Evolutionary conservation across 2,888 invertebrate species (phyloP).

Genomic region (Nymphalis urticae): DNA sequence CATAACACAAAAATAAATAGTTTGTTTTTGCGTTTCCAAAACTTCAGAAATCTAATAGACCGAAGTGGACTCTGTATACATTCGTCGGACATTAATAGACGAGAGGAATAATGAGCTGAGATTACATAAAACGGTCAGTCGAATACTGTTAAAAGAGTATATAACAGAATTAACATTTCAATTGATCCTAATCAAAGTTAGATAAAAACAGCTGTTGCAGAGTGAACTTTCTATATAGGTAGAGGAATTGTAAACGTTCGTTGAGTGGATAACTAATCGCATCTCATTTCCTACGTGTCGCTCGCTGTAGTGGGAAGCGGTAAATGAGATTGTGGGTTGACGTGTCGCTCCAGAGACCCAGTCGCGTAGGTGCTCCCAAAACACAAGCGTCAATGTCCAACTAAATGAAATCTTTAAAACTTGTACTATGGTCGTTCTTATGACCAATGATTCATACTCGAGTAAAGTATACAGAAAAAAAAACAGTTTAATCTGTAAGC

Average conservation of each 20-base stretch:
- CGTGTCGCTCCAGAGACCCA: conserved; percentile 62
- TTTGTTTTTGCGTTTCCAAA: too few species aligned
- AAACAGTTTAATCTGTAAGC: not conserved
- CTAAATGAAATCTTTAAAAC: not conserved
- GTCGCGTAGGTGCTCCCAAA: conserved; percentile 52
- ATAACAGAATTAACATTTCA: not conserved
- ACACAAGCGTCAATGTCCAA: not conserved
- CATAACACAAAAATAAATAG: too few species aligned
- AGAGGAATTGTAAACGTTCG: conserved; percentile 40
- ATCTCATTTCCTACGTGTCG: conserved; percentile 72
- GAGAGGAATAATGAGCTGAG: not conserved
- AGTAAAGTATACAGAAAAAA: not conserved
- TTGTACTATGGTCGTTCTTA: not conserved
- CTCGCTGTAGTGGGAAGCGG: conserved; percentile 63
- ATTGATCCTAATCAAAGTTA: not conserved
- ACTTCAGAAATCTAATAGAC: too few species aligned
- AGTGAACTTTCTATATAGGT: conserved; percentile 12
- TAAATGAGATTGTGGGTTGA: conserved; percentile 70
- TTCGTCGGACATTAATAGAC: too few species aligned
- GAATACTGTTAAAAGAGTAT: not conserved
- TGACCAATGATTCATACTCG: not conserved
- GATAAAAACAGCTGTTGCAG: not conserved
- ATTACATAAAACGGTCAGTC: too few species aligned
- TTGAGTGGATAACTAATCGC: conserved; percentile 64
- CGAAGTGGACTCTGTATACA: too few species aligned